phyloP scores from a whole-genome alignment of 2,797 vertebrate species.

The Chaunax sp. region DNA sequence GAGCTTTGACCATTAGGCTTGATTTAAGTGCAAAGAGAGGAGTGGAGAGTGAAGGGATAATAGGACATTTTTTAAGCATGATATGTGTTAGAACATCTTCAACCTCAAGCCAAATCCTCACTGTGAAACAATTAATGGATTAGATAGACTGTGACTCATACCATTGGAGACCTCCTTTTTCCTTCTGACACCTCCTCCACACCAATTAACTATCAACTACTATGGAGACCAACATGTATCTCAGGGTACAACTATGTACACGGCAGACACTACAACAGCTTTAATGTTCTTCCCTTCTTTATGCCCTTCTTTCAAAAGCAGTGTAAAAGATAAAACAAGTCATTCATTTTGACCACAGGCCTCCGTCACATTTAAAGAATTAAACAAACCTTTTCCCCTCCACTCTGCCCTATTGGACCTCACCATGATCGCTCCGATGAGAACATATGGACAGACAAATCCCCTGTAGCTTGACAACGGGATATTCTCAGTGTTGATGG shows the following conservation, averaged over 20 bases:
- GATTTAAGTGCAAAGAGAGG: too few species aligned
- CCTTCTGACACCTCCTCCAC: too few species aligned
- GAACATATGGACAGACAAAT: slow-evolving; percentile 57
- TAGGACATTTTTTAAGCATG: too few species aligned
- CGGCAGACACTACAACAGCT: not conserved
- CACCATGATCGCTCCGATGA: slow-evolving; percentile 46
- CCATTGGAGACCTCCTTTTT: too few species aligned
- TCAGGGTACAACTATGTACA: not conserved
- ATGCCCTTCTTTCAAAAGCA: not conserved
- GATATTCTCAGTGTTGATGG: slow-evolving; percentile 87
- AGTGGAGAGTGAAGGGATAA: too few species aligned
- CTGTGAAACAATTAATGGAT: too few species aligned
- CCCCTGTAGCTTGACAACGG: slow-evolving; percentile 80
- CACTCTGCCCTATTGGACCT: slow-evolving; percentile 53
- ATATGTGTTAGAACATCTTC: too few species aligned
- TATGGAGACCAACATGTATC: not conserved
- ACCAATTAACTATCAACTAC: not conserved
- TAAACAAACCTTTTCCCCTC: slow-evolving; percentile 7
- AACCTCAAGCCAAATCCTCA: too few species aligned
- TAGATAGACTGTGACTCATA: too few species aligned
- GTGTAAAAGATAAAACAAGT: not conserved
- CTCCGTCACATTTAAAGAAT: slow-evolving; percentile 6
- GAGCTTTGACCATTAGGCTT: too few species aligned
- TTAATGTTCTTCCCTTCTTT: not conserved
- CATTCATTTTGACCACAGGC: not conserved